Base-by-base conservation (phyloP, 1,140 invertebrate genomes). In the Trichoplusia ni region DNA sequence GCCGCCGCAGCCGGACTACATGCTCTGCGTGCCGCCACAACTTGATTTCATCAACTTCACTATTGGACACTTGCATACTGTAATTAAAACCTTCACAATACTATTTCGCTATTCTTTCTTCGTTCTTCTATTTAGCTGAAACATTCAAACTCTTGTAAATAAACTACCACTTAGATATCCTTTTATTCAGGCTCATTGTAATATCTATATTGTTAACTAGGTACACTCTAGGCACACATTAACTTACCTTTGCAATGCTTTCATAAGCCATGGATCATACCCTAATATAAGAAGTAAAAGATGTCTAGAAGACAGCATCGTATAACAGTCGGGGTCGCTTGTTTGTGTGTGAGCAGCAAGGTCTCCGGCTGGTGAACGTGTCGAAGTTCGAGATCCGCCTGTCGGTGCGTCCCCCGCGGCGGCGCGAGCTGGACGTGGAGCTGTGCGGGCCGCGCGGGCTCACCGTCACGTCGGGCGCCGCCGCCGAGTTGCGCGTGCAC, bases 21-120 rank as follows among this genome's bases (percentile, higher is more conserved):
- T 86, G 11, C 18, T 79, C 1, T 86, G 81, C 53, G 64, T 82
- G 9, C 83, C 83, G 1, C 62, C 71, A 4, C 56, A 71, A 29
- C 49, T 84, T 6, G 62, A 79, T 8, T 86, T 84, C 31, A 56
- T 84, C 16, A 84, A 86, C 56, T 84, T 81, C 25, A 67, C 56
- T 2, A 18, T 71, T 14, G 71, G 74, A 54, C 53, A 65, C 14
- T 21, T 64, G 16, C 33, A 73, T 25, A 59, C 65, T 21, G 71
- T 76, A 19, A 60, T n/a, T 33, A 47, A n/a, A n/a, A n/a, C 13
- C 6, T 18, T n/a, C 8, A 6, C 7, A 31, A n/a, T 18, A n/a
- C 13, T 25, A 11, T 16, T 8, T 29, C 0, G 8, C 2, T 0
- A 19, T 37, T 25, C n/a, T 44, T 6, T 23, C 16, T 37, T 18